Conservation (phyloP, 2,113 vertebrate species). For the Ascaphus truei region DNA sequence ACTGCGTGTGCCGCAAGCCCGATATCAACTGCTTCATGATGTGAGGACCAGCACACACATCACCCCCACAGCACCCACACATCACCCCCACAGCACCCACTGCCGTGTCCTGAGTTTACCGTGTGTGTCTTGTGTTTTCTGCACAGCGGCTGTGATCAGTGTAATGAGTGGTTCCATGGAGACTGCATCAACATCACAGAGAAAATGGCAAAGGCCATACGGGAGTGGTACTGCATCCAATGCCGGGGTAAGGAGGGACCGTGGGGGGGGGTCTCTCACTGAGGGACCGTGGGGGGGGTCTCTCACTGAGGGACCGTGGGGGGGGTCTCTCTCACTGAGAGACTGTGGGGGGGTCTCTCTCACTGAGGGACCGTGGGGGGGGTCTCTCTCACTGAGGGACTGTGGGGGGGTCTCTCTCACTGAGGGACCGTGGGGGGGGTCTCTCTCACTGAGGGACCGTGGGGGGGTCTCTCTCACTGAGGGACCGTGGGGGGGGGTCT, state of each 20-base stretch:
- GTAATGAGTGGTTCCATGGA: constrained; percentile 92
- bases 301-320: no score
- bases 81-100: neutral
- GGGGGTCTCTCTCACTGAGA: no score
- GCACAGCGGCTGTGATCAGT: constrained; percentile 85
- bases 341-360: no score
- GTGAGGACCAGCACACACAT: constrained; percentile 50
- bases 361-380: no score
- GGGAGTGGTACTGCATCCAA: constrained; percentile 86
- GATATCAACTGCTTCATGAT: constrained; percentile 94
- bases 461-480: no score
- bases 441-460: no score
- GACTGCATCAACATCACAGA: constrained; percentile 89
- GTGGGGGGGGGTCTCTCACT: no score
- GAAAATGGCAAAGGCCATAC: constrained; percentile 88
- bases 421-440: no score
- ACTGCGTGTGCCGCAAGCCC: constrained; percentile 82
- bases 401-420: no score
- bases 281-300: no score
- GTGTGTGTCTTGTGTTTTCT: neutral
- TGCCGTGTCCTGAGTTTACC: neutral
- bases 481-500: no score
- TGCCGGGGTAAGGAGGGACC: constrained; percentile 70
- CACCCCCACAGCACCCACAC: neutral
- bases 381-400: no score